These are phyloP conservation scores for Saturnia pavonia DNA, from an alignment of 2,888 invertebrate species.

Conservation along the genomic window DNA sequence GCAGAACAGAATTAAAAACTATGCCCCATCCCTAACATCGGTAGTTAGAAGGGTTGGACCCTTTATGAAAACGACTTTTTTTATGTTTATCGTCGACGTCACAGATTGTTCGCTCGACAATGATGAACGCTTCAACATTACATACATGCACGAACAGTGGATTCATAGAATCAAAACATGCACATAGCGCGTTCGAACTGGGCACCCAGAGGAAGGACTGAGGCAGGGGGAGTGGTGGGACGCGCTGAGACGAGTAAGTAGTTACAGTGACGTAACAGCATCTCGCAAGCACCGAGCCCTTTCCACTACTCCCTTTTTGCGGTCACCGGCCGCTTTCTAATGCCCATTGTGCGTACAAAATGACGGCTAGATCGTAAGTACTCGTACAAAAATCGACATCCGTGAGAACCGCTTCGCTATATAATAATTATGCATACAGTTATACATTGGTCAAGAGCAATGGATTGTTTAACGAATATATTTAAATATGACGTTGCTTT, in stretches of 20 bases:
- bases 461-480: not conserved
- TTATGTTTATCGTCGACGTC: constrained; percentile 56
- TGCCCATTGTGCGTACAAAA: constrained; percentile 69
- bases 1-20: constrained; percentile 71
- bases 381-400: constrained; percentile 64
- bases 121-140: constrained; percentile 50
- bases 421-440: constrained; percentile 51
- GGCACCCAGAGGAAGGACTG: constrained; percentile 35
- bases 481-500: not conserved
- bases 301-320: constrained; percentile 77
- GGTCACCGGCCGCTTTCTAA: constrained; percentile 77
- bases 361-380: constrained; percentile 59
- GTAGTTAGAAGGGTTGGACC: constrained; percentile 75
- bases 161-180: constrained; percentile 10
- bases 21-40: constrained; percentile 71
- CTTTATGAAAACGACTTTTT: constrained; percentile 67
- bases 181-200: constrained; percentile 24
- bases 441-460: constrained; percentile 21
- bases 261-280: constrained; percentile 70
- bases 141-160: constrained; percentile 40
- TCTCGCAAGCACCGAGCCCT: constrained; percentile 72
- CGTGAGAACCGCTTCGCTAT: constrained; percentile 65
- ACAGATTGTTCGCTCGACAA: constrained; percentile 59
- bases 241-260: constrained; percentile 40
- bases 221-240: constrained; percentile 38